Conservation (phyloP, 2,797 vertebrate genomes). For the Margarornis squamiger region DNA sequence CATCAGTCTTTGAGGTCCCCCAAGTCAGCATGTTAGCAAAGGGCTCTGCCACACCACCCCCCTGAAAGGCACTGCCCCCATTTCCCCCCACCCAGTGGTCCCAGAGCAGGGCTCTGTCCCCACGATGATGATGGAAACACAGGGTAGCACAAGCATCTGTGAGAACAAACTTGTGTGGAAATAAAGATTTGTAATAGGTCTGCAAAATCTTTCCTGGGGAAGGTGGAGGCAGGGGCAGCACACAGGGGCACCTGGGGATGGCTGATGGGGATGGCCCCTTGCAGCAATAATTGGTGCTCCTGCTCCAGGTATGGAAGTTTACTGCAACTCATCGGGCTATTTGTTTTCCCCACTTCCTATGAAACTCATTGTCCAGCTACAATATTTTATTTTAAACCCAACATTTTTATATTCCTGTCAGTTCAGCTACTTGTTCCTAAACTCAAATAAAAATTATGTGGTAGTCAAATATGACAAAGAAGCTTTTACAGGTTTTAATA, state of each 20-base stretch:
- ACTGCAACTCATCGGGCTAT: not conserved
- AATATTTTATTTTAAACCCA: not conserved
- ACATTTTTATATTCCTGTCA: not conserved
- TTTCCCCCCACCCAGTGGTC: not conserved
- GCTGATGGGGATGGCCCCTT: not conserved
- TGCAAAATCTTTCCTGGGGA: not conserved
- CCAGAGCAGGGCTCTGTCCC: not conserved
- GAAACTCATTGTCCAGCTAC: not conserved
- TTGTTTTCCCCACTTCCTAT: not conserved
- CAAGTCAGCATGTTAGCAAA: not conserved
- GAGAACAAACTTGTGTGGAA: accelerated
- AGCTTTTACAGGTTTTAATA: not conserved
- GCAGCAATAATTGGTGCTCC: not conserved
- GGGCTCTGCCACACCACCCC: not conserved
- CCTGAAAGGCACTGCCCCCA: not conserved
- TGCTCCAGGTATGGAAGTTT: not conserved
- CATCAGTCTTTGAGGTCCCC: not conserved
- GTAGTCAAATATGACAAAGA: not conserved
- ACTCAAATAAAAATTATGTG: not conserved
- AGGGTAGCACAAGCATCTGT: not conserved
- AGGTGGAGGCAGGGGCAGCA: not conserved
- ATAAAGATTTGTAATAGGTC: not conserved
- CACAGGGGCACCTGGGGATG: not conserved
- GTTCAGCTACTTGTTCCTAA: not conserved
- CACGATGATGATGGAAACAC: accelerated